Base-by-base conservation (phyloP, 2,888 invertebrate species). In the Campoletis raptor region DNA sequence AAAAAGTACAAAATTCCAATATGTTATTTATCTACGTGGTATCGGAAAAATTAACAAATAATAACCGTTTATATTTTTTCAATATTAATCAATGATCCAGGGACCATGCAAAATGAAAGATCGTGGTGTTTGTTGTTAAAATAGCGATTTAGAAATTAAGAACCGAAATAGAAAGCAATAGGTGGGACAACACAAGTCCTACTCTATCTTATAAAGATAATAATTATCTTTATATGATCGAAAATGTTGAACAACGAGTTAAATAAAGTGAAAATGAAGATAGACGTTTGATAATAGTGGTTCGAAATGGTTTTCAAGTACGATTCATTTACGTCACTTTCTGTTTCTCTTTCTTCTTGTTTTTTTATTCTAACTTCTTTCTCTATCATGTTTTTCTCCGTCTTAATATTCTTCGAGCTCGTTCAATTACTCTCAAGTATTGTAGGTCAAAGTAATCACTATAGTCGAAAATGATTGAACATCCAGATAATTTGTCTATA, bases 401-500 rank as follows among this genome's bases (percentile, higher is more conserved):
- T 42, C 30, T 73, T 36, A 42, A 12, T 24, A 64, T 73, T 36
- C 54, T 9, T 70, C 54, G 37, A 61, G 52, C 18, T n/a, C 36
- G 30, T 36, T 77, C 37, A 54, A 72, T 66, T 42, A 74, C 69
- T 85, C 74, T 72, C 70, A 48, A 77, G 69, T 80, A 67, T 10
- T 72, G 77, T 77, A 77, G 85, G 81, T 85, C 81, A 73, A 30
- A 66, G 77, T 54, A 66, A 77, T 76, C 24, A 10, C 15, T 36
- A 54, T 82, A 40, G 15, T 48, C 52, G 18, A 57, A 61, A 70
- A 40, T 73, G 66, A 83, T 78, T 72, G 64, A 78, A 77, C 37
- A 52, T 52, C 36, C 10, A 21, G 36, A 37, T 36, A 36, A 37
- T 36, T 52, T 36, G n/a, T 52, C 36, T 18, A 48, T 52, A 24